Evolutionary conservation across 2,797 vertebrate species (phyloP).

Genomic region (Eleutherodactylus coqui): DNA sequence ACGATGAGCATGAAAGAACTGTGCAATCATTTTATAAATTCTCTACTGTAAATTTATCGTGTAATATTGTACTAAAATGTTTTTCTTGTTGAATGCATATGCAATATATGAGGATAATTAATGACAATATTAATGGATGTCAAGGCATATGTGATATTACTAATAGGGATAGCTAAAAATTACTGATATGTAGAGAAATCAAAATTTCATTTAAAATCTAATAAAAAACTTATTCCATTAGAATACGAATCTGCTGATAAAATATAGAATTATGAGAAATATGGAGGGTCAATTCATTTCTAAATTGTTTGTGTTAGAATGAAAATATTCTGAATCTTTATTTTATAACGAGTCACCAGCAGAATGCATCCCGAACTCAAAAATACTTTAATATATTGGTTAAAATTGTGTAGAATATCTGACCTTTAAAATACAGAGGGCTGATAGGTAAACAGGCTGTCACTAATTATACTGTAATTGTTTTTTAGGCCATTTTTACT

Average conservation of each 20-base stretch:
- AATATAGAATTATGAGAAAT: background rate
- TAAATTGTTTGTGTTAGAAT: too few relatives aligned
- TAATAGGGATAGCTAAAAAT: background rate
- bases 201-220: background rate
- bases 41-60: constrained; percentile 25
- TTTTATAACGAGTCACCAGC: background rate
- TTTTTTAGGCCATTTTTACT: too few relatives aligned
- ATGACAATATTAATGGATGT: background rate
- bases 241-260: background rate
- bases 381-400: too few relatives aligned
- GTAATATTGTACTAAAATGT: background rate
- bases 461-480: too few relatives aligned
- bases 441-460: too few relatives aligned
- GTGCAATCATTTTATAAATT: constrained; percentile 51
- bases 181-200: background rate
- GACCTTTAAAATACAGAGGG: too few relatives aligned
- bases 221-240: background rate
- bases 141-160: background rate
- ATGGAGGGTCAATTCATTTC: background rate
- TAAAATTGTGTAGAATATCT: too few relatives aligned
- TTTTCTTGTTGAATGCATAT: background rate
- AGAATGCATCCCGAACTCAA: background rate
- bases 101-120: background rate
- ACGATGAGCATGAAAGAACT: constrained; percentile 38
- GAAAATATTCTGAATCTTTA: background rate